Evolutionary conservation across 2,797 vertebrate species (phyloP).

Genomic region (Kryptopterus vitreolus): DNA sequence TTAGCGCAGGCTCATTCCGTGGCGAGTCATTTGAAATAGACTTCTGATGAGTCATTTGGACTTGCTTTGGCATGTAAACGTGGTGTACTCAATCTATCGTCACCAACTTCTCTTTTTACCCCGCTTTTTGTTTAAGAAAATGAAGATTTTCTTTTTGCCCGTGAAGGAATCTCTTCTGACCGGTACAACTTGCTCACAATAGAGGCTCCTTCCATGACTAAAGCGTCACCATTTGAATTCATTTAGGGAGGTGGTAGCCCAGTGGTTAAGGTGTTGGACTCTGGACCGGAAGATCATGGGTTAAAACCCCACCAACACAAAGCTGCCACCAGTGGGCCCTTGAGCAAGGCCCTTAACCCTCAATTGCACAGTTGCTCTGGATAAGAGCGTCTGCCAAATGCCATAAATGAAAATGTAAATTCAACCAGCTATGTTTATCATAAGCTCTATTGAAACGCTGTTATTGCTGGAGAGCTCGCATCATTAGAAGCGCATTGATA

Average conservation of each 20-base stretch:
- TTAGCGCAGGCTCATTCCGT: not conserved
- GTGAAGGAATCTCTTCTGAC: not conserved
- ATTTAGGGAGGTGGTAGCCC: too few relatives aligned
- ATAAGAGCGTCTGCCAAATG: too few relatives aligned
- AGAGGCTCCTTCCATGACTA: not conserved
- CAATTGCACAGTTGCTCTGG: too few relatives aligned
- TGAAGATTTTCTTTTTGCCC: not conserved
- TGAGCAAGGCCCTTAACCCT: too few relatives aligned
- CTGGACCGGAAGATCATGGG: too few relatives aligned
- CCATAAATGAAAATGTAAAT: too few relatives aligned
- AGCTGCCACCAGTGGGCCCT: not conserved
- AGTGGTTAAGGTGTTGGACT: too few relatives aligned
- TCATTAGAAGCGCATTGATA: not conserved
- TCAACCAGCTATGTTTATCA: too few relatives aligned
- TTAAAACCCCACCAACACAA: not conserved
- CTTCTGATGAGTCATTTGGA: constrained; percentile 7
- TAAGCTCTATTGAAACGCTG: not conserved
- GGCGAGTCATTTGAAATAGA: not conserved
- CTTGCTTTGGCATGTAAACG: not conserved
- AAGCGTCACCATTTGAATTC: too few relatives aligned
- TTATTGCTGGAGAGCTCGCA: not conserved
- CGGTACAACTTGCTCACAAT: not conserved
- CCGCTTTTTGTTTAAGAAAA: not conserved
- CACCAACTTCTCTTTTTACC: not conserved
- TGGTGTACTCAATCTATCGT: not conserved